Percentiles rank a stretch among this genome's conserved stretches.
Evolutionary conservation across 2,888 invertebrate genomes (phyloP).

Genomic region (Bellardia bayeri): DNA sequence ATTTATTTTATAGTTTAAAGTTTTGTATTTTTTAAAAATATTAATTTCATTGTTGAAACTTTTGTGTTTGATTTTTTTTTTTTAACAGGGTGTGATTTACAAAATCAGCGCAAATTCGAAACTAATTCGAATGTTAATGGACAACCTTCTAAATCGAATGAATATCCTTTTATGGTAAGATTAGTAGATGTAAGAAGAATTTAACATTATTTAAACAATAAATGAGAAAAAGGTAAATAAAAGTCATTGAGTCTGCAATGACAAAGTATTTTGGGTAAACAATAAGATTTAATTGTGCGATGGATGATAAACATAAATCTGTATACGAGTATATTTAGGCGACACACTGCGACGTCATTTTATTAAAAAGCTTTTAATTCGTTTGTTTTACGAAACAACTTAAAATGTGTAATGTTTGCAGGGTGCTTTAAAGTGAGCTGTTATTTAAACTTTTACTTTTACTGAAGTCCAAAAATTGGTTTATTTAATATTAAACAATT

Average conservation of each 20-base stretch:
- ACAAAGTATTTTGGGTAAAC: background rate
- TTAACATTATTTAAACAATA: too few relatives aligned
- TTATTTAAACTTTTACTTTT: too few relatives aligned
- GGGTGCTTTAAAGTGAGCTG: too few relatives aligned
- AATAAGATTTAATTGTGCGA: background rate
- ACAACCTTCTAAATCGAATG: constrained; percentile 57
- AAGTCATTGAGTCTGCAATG: background rate
- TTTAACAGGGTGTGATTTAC: constrained; percentile 71
- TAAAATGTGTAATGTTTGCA: too few relatives aligned
- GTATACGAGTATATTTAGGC: too few relatives aligned
- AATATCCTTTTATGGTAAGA: constrained; percentile 76
- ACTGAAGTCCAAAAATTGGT: too few relatives aligned
- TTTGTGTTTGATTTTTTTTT: background rate
- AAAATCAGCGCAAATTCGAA: constrained; percentile 50
- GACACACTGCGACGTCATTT: too few relatives aligned
- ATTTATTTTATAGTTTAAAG: constrained; percentile 18
- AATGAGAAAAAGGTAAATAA: background rate
- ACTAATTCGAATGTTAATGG: constrained; percentile 61
- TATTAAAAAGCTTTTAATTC: too few relatives aligned
- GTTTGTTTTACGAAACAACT: too few relatives aligned
- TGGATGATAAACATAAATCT: too few relatives aligned
- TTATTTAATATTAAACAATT: too few relatives aligned
- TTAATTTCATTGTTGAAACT: constrained; percentile 8
- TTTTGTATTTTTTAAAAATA: constrained; percentile 11
- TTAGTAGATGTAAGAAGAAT: too few relatives aligned